Percentiles rank a stretch among this genome's conserved stretches.
Evolutionary conservation across 2,113 vertebrate species (phyloP).

Genomic region (Eleginops maclovinus): DNA sequence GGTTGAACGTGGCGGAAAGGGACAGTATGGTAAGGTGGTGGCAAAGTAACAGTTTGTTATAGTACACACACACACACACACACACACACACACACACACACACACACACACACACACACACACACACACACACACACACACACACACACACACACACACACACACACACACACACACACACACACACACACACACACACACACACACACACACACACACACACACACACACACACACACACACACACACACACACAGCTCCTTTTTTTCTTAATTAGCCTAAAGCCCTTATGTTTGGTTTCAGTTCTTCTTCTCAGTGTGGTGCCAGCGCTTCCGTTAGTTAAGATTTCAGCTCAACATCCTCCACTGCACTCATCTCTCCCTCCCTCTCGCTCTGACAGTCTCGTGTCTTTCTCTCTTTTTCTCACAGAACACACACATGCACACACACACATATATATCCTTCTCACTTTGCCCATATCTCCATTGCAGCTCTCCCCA

Average conservation of each 20-base stretch:
- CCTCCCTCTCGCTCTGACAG: constrained; percentile 10
- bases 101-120: neutral
- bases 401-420: constrained; percentile 38
- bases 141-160: too few species aligned
- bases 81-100: neutral
- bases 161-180: neutral
- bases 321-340: constrained; percentile 63
- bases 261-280: constrained; percentile 71
- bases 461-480: constrained; percentile 31
- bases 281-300: constrained; percentile 68
- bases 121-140: neutral
- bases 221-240: constrained; percentile 22
- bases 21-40: neutral
- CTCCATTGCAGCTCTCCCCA: constrained; percentile 16
- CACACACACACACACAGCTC: constrained; percentile 11
- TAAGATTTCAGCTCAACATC: constrained; percentile 73
- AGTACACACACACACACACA: too few species aligned
- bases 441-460: constrained; percentile 1
- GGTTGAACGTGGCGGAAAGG: constrained; percentile 2
- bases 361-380: constrained; percentile 56
- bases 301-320: constrained; percentile 59
- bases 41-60: too few species aligned
- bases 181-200: neutral
- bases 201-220: constrained; percentile 16
- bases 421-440: neutral